Percentiles rank a stretch among this genome's conserved stretches.
Evolutionary conservation across 2,113 vertebrate species (phyloP).

Genomic region (Salvelinus namaycush): DNA sequence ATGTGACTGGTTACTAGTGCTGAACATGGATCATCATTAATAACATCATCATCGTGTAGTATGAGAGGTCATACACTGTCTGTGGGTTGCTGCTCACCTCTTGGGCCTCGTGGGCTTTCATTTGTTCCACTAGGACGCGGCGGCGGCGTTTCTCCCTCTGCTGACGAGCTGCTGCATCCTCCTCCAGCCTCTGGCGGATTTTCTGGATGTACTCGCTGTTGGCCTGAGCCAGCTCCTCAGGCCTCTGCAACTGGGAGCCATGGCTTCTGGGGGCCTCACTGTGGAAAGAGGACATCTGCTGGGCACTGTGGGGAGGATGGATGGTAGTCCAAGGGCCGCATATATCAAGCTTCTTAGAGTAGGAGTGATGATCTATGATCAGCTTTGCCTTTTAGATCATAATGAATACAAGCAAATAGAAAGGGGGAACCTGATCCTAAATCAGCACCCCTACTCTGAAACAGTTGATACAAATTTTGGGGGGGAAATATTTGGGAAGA

Average conservation of each 20-base stretch:
- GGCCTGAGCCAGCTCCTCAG: slow-evolving; percentile 66
- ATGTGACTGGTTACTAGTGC: too few species aligned
- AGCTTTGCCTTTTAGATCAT: too few species aligned
- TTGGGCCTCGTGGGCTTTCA: slow-evolving; percentile 75
- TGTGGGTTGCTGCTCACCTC: not conserved
- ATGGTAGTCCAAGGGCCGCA: not conserved
- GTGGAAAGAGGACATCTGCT: not conserved
- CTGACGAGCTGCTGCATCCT: slow-evolving; percentile 75
- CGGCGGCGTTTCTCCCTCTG: slow-evolving; percentile 82
- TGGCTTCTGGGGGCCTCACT: not conserved
- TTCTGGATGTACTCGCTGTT: slow-evolving; percentile 83
- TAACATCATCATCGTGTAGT: too few species aligned
- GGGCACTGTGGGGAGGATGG: not conserved
- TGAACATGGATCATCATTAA: too few species aligned
- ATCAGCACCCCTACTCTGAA: too few species aligned
- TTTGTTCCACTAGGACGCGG: slow-evolving; percentile 80
- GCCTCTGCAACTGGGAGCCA: not conserved
- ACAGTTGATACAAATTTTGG: too few species aligned
- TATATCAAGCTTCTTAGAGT: too few species aligned
- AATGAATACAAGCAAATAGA: too few species aligned
- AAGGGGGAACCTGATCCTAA: too few species aligned
- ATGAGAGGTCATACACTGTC: too few species aligned
- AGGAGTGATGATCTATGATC: too few species aligned
- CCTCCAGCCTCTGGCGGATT: slow-evolving; percentile 82
- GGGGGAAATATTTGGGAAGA: too few species aligned